Conservation (phyloP, 1,140 invertebrate species). For the Pogonomyrmex californicus region DNA sequence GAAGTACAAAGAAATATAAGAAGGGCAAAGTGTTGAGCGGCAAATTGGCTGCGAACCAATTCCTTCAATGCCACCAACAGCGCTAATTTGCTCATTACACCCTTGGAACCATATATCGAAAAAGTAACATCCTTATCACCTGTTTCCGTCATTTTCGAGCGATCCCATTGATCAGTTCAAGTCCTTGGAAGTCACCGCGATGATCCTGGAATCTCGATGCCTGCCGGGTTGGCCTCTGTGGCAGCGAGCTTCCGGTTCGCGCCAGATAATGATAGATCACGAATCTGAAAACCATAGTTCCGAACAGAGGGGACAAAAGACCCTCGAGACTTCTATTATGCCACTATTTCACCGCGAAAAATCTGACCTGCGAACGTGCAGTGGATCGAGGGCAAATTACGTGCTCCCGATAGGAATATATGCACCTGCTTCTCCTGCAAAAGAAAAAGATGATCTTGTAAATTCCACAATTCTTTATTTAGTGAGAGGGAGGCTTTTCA, state of each 20-base stretch:
- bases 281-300: slow-evolving; percentile 61
- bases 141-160: slow-evolving; percentile 43
- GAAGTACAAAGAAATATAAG: slow-evolving; percentile 4
- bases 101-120: slow-evolving; percentile 50
- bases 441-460: slow-evolving; percentile 53
- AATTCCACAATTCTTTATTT: slow-evolving; percentile 55
- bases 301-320: slow-evolving; percentile 18
- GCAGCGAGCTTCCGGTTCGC: slow-evolving; percentile 73
- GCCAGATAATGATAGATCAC: slow-evolving; percentile 72
- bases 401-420: slow-evolving; percentile 50
- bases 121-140: slow-evolving; percentile 54
- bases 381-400: slow-evolving; percentile 70
- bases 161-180: slow-evolving; percentile 37
- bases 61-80: slow-evolving; percentile 49
- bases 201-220: slow-evolving; percentile 30
- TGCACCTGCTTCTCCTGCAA: slow-evolving; percentile 67
- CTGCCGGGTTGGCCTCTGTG: slow-evolving; percentile 26
- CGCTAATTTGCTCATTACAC: slow-evolving; percentile 63
- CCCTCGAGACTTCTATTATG: slow-evolving; percentile 67
- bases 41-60: slow-evolving; percentile 44
- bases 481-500: slow-evolving; percentile 23
- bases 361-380: slow-evolving; percentile 70
- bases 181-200: slow-evolving; percentile 68
- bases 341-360: slow-evolving; percentile 68
- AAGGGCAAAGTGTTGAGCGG: slow-evolving; percentile 7